Base-by-base conservation (phyloP, 1,140 invertebrate genomes). In the Bombus huntii region DNA sequence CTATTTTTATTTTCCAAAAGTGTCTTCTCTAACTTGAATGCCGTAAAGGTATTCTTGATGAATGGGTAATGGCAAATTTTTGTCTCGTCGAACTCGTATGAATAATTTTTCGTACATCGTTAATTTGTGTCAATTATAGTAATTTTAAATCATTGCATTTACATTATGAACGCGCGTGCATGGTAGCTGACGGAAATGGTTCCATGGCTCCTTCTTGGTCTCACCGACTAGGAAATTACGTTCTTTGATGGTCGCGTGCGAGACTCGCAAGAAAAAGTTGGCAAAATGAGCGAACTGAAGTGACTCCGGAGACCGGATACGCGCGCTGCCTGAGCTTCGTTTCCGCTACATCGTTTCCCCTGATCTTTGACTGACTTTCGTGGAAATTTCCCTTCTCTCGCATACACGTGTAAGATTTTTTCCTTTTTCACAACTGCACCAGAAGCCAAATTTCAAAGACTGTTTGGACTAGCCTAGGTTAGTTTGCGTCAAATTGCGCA, bases 221-320 rank as follows among this genome's bases (percentile, higher is more conserved):
- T n/a, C 73, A 57, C 34, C 28, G 53, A 13, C 53, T 18, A 39
- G 73, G 44, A 84, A 79, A 85, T 87, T 85, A 83, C 76, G 78
- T 73, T 76, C 77, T 87, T 87, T 81, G 86, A 85, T 6, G 72
- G 25, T 72, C 68, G 59, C 66, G 71, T 74, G 62, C 44, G 53
- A 73, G 31, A 6, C 22, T 39, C 0, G 22, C 6, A 28, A 84
- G 83, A 81, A 81, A 87, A 85, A 85, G 83, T 84, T 85, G 15
- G 31, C 83, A 39, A 85, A 87, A 87, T 70, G 76, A 87, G 66
- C 31, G 59, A 68, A 34, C 47, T 53, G 47, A 22, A 53, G 47
- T 22, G 47, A 53, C 47, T 53, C 18, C 47, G 47, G 47, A 12
- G 28, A 34, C 28, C 65, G 70, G 71, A 82, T 72, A 22, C 39